Evolutionary conservation across 2,113 vertebrate species (phyloP).

Genomic region (Antigone vipio): DNA sequence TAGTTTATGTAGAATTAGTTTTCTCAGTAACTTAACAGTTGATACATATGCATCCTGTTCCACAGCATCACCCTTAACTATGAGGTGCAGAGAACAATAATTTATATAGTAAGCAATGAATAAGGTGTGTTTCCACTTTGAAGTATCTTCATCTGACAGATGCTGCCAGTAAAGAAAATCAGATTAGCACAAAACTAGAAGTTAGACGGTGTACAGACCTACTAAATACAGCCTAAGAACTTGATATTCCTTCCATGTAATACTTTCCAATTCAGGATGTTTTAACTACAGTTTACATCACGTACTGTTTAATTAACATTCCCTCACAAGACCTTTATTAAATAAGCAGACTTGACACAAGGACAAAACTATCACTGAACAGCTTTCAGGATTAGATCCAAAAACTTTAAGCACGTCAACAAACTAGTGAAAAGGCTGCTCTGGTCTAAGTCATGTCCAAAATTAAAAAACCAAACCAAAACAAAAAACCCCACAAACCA

Average conservation of each 20-base stretch:
- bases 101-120: not conserved
- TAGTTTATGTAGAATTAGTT: not conserved
- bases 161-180: constrained; percentile 17
- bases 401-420: not conserved
- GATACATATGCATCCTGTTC: too few species aligned
- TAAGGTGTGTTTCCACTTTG: not conserved
- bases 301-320: constrained; percentile 43
- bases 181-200: constrained; percentile 38
- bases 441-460: not conserved
- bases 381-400: constrained; percentile 16
- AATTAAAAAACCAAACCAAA: not conserved
- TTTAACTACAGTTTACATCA: constrained; percentile 22
- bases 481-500: not conserved
- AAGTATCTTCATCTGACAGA: not conserved
- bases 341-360: constrained; percentile 59
- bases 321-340: constrained; percentile 52
- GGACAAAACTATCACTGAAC: constrained; percentile 21
- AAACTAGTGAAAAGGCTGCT: not conserved
- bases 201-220: not conserved
- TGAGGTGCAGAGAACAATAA: not conserved
- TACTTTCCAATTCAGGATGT: constrained; percentile 28
- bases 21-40: not conserved
- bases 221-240: constrained; percentile 47
- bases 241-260: constrained; percentile 2
- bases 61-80: not conserved